A percentile compares a stretch with the other conserved stretches of the same genome.
Conservation (phyloP, 2,888 invertebrate species). For the Nephrotoma guestfalica region DNA sequence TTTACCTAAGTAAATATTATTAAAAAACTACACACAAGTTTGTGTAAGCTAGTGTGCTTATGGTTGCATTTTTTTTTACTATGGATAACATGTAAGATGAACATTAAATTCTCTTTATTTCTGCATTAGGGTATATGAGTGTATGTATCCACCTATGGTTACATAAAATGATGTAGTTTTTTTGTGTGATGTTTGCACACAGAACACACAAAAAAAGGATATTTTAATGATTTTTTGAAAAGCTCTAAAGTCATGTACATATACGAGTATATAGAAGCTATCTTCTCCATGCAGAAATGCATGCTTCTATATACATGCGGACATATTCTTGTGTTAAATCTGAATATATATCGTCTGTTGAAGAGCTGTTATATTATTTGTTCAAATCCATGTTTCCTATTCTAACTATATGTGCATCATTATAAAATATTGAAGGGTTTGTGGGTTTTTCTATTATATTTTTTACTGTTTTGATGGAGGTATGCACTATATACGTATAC, state of each 20-base stretch:
- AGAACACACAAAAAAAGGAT: background rate
- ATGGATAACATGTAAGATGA: background rate
- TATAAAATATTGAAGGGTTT: background rate
- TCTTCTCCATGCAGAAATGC: no score
- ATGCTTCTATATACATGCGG: background rate
- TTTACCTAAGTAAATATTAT: background rate
- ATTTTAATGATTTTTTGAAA: background rate
- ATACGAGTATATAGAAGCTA: background rate
- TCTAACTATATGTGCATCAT: background rate
- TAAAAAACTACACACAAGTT: background rate
- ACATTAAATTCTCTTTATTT: background rate
- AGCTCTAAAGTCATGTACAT: background rate
- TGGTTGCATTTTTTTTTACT: background rate
- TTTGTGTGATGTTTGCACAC: background rate
- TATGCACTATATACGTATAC: no score
- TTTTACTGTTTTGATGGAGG: no score
- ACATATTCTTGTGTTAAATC: background rate
- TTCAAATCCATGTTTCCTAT: background rate
- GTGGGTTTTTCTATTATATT: no score
- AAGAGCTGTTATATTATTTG: background rate
- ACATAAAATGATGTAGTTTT: background rate
- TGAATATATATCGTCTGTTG: background rate
- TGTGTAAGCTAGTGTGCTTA: background rate
- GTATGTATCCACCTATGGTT: background rate
- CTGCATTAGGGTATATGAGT: background rate